phyloP scores from a whole-genome alignment of 2,797 vertebrate species.

The Ceyx erithaca region DNA sequence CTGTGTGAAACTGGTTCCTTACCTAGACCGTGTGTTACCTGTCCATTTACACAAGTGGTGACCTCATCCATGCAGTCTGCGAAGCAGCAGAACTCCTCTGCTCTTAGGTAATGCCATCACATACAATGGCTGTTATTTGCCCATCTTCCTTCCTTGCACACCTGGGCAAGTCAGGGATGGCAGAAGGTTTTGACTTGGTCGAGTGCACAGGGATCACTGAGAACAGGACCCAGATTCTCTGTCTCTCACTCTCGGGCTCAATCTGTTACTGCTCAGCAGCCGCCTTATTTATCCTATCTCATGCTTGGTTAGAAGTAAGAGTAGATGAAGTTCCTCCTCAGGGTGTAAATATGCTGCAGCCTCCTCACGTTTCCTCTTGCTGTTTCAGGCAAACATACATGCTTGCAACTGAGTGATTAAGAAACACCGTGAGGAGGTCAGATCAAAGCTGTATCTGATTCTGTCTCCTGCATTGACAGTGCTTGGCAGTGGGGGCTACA shows the following conservation, averaged over 20 bases:
- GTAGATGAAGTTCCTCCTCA: background rate
- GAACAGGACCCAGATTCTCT: background rate
- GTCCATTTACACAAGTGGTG: background rate
- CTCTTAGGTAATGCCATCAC: background rate
- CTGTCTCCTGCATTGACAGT: background rate
- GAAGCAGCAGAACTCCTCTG: background rate
- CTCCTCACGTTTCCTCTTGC: background rate
- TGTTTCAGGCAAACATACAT: background rate
- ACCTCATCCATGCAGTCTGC: background rate
- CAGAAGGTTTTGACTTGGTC: background rate
- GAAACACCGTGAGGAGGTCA: background rate
- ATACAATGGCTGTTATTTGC: background rate
- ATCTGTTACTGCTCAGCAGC: conserved; percentile 5
- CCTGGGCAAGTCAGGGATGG: background rate
- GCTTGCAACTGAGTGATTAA: background rate
- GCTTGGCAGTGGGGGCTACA: background rate
- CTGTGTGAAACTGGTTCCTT: background rate
- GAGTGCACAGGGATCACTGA: background rate
- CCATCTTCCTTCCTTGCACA: background rate
- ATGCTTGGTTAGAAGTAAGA: background rate
- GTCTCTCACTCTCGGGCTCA: conserved; percentile 3
- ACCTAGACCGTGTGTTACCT: background rate
- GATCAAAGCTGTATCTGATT: background rate
- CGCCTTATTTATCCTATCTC: background rate
- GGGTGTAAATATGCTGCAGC: background rate